Evolutionary conservation across 2,113 vertebrate genomes (phyloP).

Genomic region (Mobula birostris): DNA sequence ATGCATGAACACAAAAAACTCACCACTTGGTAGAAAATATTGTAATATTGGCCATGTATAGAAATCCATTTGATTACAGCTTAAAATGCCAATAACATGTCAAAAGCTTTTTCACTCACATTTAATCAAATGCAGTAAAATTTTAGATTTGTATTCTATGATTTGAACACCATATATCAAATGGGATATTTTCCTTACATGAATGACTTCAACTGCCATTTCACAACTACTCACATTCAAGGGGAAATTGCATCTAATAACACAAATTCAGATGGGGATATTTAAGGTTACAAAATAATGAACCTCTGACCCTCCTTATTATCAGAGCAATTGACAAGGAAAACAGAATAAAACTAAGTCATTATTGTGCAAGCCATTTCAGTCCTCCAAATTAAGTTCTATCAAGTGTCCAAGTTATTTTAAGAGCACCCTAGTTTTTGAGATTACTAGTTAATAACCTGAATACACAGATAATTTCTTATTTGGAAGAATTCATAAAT

Average conservation of each 20-base stretch:
- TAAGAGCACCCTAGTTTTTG: not conserved
- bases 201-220: not conserved
- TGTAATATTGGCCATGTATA: not conserved
- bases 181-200: not conserved
- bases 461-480: not conserved
- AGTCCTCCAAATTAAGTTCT: conserved; percentile 4
- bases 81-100: not conserved
- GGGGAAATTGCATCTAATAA: not conserved
- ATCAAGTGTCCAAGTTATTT: not conserved
- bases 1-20: not conserved
- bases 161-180: not conserved
- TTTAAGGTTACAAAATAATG: not conserved
- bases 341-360: conserved; percentile 47
- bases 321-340: conserved; percentile 42
- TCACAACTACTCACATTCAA: not conserved
- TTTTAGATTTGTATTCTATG: not conserved
- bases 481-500: not conserved
- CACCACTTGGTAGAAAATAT: not conserved
- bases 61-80: not conserved
- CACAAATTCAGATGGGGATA: not conserved
- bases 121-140: not conserved
- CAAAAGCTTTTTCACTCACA: not conserved
- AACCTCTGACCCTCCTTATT: not conserved
- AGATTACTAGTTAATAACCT: not conserved
- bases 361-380: conserved; percentile 46